A percentile compares a stretch with the other conserved stretches of the same genome.
phyloP scores from a whole-genome alignment of 2,113 vertebrate genomes.

The Redunca redunca region DNA sequence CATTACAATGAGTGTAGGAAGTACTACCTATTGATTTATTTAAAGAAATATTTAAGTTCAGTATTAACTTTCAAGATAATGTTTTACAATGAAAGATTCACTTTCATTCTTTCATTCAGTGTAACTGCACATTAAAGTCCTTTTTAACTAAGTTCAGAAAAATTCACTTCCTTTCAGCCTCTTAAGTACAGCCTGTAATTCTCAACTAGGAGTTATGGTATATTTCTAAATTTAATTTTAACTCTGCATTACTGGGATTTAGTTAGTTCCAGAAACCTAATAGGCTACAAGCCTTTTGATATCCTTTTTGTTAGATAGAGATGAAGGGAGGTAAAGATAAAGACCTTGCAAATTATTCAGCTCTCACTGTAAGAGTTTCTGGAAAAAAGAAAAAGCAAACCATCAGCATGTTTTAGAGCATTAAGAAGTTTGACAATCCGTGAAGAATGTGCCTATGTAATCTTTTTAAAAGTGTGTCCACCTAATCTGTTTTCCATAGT shows the following conservation, averaged over 20 bases:
- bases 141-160: background rate
- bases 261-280: background rate
- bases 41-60: constrained; percentile 25
- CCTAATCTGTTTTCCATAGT: background rate
- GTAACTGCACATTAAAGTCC: background rate
- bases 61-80: background rate
- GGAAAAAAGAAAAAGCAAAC: background rate
- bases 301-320: background rate
- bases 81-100: background rate
- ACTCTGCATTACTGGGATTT: background rate
- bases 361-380: background rate
- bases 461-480: constrained; percentile 13
- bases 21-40: background rate
- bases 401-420: background rate
- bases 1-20: background rate
- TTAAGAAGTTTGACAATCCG: background rate
- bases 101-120: background rate
- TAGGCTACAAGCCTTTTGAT: background rate
- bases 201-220: background rate
- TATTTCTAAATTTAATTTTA: constrained; percentile 20
- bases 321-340: constrained; percentile 18
- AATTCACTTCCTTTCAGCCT: background rate
- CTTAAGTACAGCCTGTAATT: background rate
- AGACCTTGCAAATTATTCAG: background rate
- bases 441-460: background rate